phyloP scores from a whole-genome alignment of 2,888 invertebrate species.

The Dilophus febrilis region DNA sequence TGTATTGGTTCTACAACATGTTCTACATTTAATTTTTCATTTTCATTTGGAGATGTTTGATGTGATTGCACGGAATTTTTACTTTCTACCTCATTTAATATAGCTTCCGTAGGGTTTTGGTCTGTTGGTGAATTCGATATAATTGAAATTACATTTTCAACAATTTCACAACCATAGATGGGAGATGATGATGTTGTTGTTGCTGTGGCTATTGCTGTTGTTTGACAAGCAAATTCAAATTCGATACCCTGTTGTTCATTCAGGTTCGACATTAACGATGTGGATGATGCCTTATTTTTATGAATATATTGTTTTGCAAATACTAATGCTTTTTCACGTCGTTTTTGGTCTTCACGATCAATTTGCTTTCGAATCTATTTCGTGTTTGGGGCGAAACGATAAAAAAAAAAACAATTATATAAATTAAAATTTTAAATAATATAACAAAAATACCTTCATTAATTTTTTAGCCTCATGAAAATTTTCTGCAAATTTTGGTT shows the following conservation, averaged over 20 bases:
- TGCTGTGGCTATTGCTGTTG: not conserved
- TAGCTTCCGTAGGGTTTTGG: too few relatives aligned
- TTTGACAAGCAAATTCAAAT: conserved; percentile 4
- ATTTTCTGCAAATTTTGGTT: conserved; percentile 52
- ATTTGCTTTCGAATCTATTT: conserved; percentile 39
- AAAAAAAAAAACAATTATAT: too few relatives aligned
- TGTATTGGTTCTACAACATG: too few relatives aligned
- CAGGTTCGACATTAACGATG: not conserved
- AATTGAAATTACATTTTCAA: too few relatives aligned
- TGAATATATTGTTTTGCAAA: conserved; percentile 2
- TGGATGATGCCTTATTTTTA: not conserved
- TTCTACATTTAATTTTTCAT: too few relatives aligned
- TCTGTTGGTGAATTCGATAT: not conserved
- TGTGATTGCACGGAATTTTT: too few relatives aligned
- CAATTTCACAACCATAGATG: too few relatives aligned
- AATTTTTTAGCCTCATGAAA: conserved; percentile 45
- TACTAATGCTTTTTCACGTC: conserved; percentile 30
- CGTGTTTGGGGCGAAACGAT: too few relatives aligned
- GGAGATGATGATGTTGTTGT: not conserved
- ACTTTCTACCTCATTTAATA: too few relatives aligned
- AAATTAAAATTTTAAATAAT: too few relatives aligned
- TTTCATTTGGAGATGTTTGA: too few relatives aligned
- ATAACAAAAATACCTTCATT: conserved; percentile 35
- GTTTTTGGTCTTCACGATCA: conserved; percentile 40
- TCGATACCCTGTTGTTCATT: conserved; percentile 3